These are phyloP conservation scores for Helarctos malayanus DNA, from an alignment of 2,797 vertebrate species.

Conservation along the genomic window DNA sequence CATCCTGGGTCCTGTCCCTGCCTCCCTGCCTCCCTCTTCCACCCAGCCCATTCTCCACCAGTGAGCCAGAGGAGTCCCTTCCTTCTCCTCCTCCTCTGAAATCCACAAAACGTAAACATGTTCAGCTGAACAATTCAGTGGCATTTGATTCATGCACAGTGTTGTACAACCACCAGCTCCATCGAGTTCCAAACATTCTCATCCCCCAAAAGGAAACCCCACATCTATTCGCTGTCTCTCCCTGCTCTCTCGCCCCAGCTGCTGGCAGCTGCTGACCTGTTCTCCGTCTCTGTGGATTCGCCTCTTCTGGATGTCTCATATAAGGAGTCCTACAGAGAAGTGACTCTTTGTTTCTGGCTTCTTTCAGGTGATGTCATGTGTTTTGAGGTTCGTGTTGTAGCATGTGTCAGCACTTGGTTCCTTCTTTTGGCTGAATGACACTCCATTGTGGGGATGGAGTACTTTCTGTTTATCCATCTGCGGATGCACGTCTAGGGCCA, in stretches of 20 bases:
- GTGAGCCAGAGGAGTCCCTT: neutral
- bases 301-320: neutral
- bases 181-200: neutral
- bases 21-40: neutral
- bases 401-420: accelerated
- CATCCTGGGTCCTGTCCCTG: neutral
- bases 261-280: neutral
- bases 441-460: neutral
- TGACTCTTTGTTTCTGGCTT: neutral
- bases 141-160: neutral
- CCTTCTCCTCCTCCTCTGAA: neutral
- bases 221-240: neutral
- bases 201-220: neutral
- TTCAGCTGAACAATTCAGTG: neutral
- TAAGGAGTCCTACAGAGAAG: neutral
- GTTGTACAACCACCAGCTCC: neutral
- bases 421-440: neutral
- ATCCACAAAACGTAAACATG: neutral
- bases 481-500: neutral
- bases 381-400: neutral
- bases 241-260: neutral
- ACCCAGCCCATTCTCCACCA: accelerated
- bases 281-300: neutral
- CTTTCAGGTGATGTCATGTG: neutral
- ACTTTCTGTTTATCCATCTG: neutral